Base-by-base conservation (phyloP, 2,888 invertebrate genomes). In the Oscheius sp. region DNA sequence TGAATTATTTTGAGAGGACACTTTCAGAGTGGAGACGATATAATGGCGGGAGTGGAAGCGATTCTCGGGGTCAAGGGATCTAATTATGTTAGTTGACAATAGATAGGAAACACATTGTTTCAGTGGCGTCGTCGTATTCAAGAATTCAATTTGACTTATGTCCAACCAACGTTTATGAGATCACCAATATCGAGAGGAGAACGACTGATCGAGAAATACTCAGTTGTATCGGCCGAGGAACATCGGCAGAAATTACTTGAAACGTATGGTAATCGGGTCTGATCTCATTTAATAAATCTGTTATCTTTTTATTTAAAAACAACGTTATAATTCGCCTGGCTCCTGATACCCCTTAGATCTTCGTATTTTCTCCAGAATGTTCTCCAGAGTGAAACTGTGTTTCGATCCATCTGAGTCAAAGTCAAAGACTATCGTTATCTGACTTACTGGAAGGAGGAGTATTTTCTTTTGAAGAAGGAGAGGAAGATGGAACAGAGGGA, bases 41-140 rank as follows among this genome's bases (percentile, higher is more conserved):
- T 80, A 32, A 80, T 83, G 80, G 76, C 80, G 22, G 83, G 80
- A n/a, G 67, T 83, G 30, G 83, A 83, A 70, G 82, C 79, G 20
- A 75, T 83, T 22, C 70, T 78, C 28, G 83, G 83, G 5, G 65
- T 74, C 24, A 75, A 72, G 49, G 82, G 83, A 4, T 70, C 75
- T 5, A 70, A 72, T 50, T 79, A 79, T 63, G 79, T 79, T 30
- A 38, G 62, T 67, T 38, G 4, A 47, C 28, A 17, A 4, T 32
- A 1, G n/a, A 28, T n/a, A 24, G 17, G 20, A 59, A 26, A 22
- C 5, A 8, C 14, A 5, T 24, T 24, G 14, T 67, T 67, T 20
- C 36, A 67, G 67, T 67, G 67, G 67, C 24, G 62, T 20, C 20
- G 67, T 24, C 61, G 67, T 5, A n/a, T 67, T 30, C 24, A 36